Evolutionary conservation across 2,888 invertebrate genomes (phyloP).

Genomic region (Acheta domesticus): DNA sequence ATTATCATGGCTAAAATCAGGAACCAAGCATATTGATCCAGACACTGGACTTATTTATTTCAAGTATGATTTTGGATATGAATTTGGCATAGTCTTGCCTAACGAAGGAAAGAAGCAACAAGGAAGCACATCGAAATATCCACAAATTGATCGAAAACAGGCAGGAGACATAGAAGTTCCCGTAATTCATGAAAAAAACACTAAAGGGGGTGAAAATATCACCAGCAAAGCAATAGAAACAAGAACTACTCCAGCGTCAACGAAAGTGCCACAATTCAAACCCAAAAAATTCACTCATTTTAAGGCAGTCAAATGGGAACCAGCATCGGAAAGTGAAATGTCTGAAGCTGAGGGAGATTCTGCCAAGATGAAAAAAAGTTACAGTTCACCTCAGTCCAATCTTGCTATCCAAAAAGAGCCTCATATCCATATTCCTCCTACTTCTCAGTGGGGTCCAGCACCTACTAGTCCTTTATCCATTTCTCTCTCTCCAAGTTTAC

Average conservation of each 20-base stretch:
- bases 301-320: slow-evolving; percentile 59
- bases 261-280: slow-evolving; percentile 45
- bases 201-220: slow-evolving; percentile 41
- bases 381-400: slow-evolving; percentile 45
- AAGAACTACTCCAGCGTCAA: slow-evolving; percentile 29
- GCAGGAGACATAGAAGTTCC: slow-evolving; percentile 62
- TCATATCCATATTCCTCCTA: slow-evolving; percentile 40
- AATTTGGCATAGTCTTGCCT: slow-evolving; percentile 69
- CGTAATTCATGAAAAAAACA: slow-evolving; percentile 61
- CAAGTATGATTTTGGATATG: slow-evolving; percentile 78
- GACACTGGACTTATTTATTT: slow-evolving; percentile 74
- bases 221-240: slow-evolving; percentile 22
- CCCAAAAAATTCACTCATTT: slow-evolving; percentile 48
- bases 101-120: slow-evolving; percentile 57
- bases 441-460: slow-evolving; percentile 42
- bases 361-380: slow-evolving; percentile 43
- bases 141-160: slow-evolving; percentile 51
- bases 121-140: slow-evolving; percentile 37
- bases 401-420: slow-evolving; percentile 34
- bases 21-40: slow-evolving; percentile 72
- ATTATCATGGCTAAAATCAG: slow-evolving; percentile 45
- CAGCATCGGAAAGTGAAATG: slow-evolving; percentile 61
- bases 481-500: slow-evolving; percentile 58
- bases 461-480: slow-evolving; percentile 57
- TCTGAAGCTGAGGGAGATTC: slow-evolving; percentile 55